Conservation (phyloP, 2,888 invertebrate genomes). For the Drosophila rubida region DNA sequence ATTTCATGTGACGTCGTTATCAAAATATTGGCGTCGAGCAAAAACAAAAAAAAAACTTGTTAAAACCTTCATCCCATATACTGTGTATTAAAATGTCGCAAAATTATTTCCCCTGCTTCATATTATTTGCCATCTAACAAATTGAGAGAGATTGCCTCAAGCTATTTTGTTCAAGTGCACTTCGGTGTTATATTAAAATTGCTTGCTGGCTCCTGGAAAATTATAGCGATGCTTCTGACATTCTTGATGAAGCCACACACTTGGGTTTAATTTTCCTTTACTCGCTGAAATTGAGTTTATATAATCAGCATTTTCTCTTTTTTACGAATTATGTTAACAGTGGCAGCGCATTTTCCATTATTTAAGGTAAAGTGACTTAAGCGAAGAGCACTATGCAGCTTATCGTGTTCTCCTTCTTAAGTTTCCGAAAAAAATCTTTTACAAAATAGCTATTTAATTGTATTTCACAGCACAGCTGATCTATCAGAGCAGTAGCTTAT, state of each 20-base stretch:
- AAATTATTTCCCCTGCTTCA: slow-evolving; percentile 33
- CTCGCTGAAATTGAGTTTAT: slow-evolving; percentile 16
- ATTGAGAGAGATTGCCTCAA: slow-evolving; percentile 44
- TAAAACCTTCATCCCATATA: slow-evolving; percentile 16
- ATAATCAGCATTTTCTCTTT: slow-evolving; percentile 11
- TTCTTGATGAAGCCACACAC: slow-evolving; percentile 26
- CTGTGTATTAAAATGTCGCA: slow-evolving; percentile 16
- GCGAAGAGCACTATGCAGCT: background rate
- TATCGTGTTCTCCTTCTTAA: background rate
- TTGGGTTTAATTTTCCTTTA: slow-evolving; percentile 26
- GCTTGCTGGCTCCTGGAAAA: slow-evolving; percentile 5
- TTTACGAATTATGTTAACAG: background rate
- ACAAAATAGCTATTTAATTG: too few relatives aligned
- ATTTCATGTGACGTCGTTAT: slow-evolving; percentile 1
- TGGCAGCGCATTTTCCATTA: background rate
- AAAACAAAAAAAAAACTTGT: slow-evolving; percentile 19
- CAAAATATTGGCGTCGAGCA: background rate
- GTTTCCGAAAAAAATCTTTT: background rate
- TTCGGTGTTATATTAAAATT: slow-evolving; percentile 60
- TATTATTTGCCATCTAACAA: slow-evolving; percentile 27
- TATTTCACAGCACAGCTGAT: too few relatives aligned
- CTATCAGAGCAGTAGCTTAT: background rate
- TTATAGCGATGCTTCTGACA: slow-evolving; percentile 28
- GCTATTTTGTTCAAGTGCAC: slow-evolving; percentile 58
- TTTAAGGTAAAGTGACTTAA: background rate